Base-by-base conservation (phyloP, 2,797 vertebrate genomes). In the Naso thynnoides region DNA sequence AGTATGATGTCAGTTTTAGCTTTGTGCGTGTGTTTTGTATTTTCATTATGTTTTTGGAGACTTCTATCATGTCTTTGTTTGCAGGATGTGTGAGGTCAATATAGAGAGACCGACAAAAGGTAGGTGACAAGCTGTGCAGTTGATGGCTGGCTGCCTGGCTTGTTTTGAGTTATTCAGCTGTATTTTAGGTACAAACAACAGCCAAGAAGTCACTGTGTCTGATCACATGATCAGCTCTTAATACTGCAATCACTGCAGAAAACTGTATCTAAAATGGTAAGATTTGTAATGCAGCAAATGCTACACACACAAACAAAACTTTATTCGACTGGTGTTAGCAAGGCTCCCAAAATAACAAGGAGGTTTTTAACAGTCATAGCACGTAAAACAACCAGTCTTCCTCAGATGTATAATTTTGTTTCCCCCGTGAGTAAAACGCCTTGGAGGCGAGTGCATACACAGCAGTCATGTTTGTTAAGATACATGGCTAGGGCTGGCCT, bases 401-500 rank as follows among this genome's bases (percentile, higher is more conserved):
- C 82, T 91, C 85, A 90, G 85, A 90, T 92, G 88, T 91, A 91
- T 91, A 92, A 93, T 92, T 92, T 91, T 80, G 86, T 90, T 91
- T 89, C 92, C 92, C 91, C 21, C 67, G 90, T 89, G 89, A 88
- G 86, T 83, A 88, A 89, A 88, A 92, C 83, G 83, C 87, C 89
- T 90, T 79, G 85, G 86, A 91, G 92, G 88, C 64, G 80, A 91
- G 85, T 87, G 90, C 88, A 90, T 86, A 92, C 87, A 47, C 90
- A 86, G 89, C 90, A 92, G 89, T 92, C 91, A 90, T 89, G 88
- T 91, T 91, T 87, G 88, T 91, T 89, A 93, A 91, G 90, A 92
- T 87, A 89, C 91, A 92, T 91, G 82, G 87, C 86, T 82, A 38
- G 67, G 79, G 82, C 76, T 47, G 63, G 81, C 79, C 72, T 78